Evolutionary conservation across 2,113 vertebrate species (phyloP).

Genomic region (Macquaria ambigua): DNA sequence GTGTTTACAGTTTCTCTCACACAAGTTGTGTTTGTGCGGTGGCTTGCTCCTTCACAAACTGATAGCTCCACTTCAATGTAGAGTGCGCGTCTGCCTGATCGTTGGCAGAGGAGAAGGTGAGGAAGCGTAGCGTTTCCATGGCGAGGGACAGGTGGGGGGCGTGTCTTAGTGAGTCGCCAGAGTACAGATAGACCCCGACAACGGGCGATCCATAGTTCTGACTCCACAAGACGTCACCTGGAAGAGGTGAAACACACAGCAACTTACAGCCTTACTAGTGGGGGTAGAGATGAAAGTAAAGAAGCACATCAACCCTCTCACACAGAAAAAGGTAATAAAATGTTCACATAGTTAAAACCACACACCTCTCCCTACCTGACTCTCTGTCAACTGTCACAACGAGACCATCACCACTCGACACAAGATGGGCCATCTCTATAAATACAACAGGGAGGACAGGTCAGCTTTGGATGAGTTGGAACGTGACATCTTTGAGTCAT

Average conservation of each 20-base stretch:
- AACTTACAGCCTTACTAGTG: background rate
- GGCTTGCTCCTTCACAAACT: conserved; percentile 86
- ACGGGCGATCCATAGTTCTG: conserved; percentile 94
- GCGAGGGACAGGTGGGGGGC: conserved; percentile 93
- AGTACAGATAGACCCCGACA: conserved; percentile 91
- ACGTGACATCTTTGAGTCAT: too few relatives aligned
- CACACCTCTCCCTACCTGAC: conserved; percentile 77
- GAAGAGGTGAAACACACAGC: background rate
- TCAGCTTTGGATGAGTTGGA: background rate
- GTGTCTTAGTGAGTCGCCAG: conserved; percentile 90
- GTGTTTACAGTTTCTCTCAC: conserved; percentile 78
- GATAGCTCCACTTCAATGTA: conserved; percentile 88
- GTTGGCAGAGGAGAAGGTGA: conserved; percentile 89
- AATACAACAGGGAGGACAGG: background rate
- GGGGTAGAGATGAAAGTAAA: background rate
- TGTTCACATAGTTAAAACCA: conserved; percentile 18
- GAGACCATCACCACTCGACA: conserved; percentile 92
- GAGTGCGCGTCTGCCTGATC: conserved; percentile 81
- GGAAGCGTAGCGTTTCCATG: conserved; percentile 94
- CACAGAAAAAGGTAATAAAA: background rate
- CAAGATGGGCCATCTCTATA: conserved; percentile 92
- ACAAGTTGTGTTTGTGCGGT: conserved; percentile 89
- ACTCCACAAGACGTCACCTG: conserved; percentile 92
- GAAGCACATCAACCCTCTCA: background rate
- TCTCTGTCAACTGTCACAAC: conserved; percentile 93